phyloP scores from a whole-genome alignment of 1,140 invertebrate species.

The Aphis gossypii region DNA sequence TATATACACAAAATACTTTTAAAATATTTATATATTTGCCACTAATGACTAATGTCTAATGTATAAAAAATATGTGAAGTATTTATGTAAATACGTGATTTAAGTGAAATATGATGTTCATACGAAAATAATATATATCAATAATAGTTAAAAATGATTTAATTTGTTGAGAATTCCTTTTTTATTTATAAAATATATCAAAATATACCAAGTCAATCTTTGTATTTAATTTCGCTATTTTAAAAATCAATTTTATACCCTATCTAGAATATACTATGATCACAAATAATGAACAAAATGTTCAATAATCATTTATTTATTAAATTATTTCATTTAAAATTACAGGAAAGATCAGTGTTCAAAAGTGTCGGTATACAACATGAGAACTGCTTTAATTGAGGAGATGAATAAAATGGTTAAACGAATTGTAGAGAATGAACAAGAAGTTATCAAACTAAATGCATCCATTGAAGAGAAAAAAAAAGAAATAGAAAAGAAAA shows the following conservation, averaged over 20 bases:
- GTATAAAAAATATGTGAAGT: too few relatives aligned
- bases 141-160: too few relatives aligned
- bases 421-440: slow-evolving; percentile 37
- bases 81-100: too few relatives aligned
- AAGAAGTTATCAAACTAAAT: slow-evolving; percentile 31
- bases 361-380: slow-evolving; percentile 22
- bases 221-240: not conserved
- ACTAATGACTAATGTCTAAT: too few relatives aligned
- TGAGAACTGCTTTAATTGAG: slow-evolving; percentile 34
- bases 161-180: too few relatives aligned
- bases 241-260: too few relatives aligned
- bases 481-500: slow-evolving; percentile 19
- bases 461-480: slow-evolving; percentile 8
- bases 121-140: too few relatives aligned
- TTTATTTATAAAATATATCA: too few relatives aligned
- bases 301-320: not conserved
- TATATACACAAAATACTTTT: too few relatives aligned
- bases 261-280: not conserved
- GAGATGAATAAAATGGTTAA: slow-evolving; percentile 54
- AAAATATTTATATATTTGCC: too few relatives aligned
- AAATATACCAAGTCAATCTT: too few relatives aligned
- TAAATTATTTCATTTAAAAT: not conserved
- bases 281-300: not conserved
- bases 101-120: too few relatives aligned
- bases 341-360: slow-evolving; percentile 47